Evolutionary conservation across 2,797 vertebrate genomes (phyloP).

Genomic region (Micromesistius poutassou): DNA sequence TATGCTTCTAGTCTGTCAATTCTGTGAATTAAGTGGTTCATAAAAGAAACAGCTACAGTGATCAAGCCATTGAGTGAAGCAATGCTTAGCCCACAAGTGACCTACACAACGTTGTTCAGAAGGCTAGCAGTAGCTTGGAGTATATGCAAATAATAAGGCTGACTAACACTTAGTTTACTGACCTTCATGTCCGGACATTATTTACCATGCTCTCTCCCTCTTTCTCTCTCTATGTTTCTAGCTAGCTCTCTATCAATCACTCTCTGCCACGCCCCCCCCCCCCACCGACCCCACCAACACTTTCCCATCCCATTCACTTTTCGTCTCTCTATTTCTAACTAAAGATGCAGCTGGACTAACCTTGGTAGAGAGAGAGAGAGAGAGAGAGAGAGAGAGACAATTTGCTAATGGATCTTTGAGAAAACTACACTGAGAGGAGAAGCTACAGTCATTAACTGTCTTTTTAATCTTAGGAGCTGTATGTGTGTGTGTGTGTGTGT

Average conservation of each 20-base stretch:
- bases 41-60: background rate
- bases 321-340: background rate
- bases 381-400: background rate
- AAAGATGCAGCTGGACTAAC: background rate
- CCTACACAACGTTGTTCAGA: background rate
- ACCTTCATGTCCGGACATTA: background rate
- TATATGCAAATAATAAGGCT: background rate
- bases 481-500: background rate
- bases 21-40: background rate
- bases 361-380: background rate
- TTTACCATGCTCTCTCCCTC: background rate
- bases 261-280: background rate
- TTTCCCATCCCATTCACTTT: background rate
- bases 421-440: background rate
- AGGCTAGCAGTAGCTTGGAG: background rate
- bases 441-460: background rate
- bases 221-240: background rate
- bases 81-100: background rate
- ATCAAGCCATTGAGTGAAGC: background rate
- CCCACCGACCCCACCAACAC: background rate
- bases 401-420: slow-evolving; percentile 4
- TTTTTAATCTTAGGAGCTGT: background rate
- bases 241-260: background rate
- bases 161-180: background rate
- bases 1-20: background rate